Evolutionary conservation across 2,113 vertebrate species (phyloP).

Genomic region (Archilochus colubris): DNA sequence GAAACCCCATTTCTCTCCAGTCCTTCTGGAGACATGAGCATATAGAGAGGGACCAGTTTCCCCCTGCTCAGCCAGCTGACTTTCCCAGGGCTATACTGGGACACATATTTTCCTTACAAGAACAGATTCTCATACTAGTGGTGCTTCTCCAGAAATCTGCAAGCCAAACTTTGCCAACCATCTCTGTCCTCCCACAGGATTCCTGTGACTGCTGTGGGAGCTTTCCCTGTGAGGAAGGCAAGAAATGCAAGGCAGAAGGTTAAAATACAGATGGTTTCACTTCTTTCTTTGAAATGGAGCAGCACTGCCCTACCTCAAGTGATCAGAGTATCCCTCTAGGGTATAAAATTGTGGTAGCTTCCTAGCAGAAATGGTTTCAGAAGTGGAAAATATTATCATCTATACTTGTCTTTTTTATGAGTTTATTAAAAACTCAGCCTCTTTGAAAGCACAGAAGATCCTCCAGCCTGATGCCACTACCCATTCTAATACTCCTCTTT

Average conservation of each 20-base stretch:
- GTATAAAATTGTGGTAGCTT: background rate
- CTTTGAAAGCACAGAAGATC: background rate
- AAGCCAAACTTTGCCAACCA: constrained; percentile 9
- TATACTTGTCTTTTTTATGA: background rate
- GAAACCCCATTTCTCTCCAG: background rate
- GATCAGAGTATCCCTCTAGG: background rate
- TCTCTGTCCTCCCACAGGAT: constrained; percentile 15
- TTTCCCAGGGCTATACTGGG: constrained; percentile 15
- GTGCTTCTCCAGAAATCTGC: background rate
- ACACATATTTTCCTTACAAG: background rate
- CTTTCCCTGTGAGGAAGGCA: background rate
- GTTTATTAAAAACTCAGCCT: background rate
- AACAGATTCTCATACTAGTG: background rate
- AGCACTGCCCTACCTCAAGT: background rate
- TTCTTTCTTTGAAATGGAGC: background rate
- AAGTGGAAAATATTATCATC: background rate
- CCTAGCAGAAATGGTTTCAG: background rate
- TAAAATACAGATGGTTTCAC: background rate
- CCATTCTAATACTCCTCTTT: background rate
- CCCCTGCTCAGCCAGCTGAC: background rate
- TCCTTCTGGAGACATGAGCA: background rate
- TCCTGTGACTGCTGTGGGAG: background rate
- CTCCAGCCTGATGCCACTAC: background rate
- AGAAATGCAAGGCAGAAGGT: background rate
- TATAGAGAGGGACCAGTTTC: background rate